Conservation (phyloP, 2,113 vertebrate species). For the Varanus komodoensis region DNA sequence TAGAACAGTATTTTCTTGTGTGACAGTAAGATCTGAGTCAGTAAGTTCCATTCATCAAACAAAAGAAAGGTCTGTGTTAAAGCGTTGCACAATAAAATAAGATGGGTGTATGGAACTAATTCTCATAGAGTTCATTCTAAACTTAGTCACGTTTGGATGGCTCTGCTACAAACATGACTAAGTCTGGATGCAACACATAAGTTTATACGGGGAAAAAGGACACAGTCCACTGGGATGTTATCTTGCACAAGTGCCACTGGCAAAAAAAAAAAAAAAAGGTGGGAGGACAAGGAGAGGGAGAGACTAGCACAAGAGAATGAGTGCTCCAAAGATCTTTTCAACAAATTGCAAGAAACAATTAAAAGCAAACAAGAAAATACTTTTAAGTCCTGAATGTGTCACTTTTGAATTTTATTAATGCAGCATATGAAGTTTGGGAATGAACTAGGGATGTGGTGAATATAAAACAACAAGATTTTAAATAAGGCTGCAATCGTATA, state of each 20-base stretch:
- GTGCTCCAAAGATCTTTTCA: too few species aligned
- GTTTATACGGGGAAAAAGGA: neutral
- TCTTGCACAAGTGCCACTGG: neutral
- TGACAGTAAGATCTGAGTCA: neutral
- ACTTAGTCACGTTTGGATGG: neutral
- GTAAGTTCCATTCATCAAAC: neutral
- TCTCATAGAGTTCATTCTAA: neutral
- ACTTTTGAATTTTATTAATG: neutral
- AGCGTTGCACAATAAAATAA: neutral
- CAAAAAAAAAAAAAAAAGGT: too few species aligned
- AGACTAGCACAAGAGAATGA: neutral
- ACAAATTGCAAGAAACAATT: neutral
- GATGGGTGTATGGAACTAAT: neutral
- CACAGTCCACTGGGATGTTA: neutral
- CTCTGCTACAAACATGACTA: neutral
- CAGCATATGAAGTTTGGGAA: neutral
- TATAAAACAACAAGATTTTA: neutral
- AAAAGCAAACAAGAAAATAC: neutral
- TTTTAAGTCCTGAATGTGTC: neutral
- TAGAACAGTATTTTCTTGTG: neutral
- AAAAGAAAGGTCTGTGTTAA: neutral
- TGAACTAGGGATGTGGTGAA: neutral
- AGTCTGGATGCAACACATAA: neutral
- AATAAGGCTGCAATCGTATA: neutral
- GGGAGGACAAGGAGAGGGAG: neutral